Percentiles rank a stretch among this genome's conserved stretches.
phyloP scores from a whole-genome alignment of 2,888 invertebrate genomes.

The Lasioglossum leucozonium region DNA sequence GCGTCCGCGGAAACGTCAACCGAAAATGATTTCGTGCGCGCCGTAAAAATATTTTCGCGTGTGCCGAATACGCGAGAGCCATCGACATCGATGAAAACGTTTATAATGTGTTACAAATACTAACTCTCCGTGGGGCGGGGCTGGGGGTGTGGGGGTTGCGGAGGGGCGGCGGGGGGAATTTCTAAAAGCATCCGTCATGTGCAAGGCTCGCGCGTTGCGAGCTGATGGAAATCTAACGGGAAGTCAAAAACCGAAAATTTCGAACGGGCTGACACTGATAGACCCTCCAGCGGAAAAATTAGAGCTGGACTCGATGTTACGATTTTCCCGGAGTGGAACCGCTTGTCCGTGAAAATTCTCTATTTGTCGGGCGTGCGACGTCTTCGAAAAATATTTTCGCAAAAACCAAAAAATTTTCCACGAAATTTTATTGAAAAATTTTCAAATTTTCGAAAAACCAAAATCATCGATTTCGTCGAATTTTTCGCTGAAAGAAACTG shows the following conservation, averaged over 20 bases:
- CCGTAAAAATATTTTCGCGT: constrained; percentile 28
- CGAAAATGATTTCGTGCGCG: background rate
- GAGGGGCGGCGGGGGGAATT: constrained; percentile 16
- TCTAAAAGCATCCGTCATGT: constrained; percentile 49
- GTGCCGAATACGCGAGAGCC: constrained; percentile 1
- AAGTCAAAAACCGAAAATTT: constrained; percentile 46
- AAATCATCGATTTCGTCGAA: too few relatives aligned
- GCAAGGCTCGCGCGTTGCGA: constrained; percentile 21
- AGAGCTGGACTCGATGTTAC: background rate
- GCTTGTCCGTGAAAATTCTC: background rate
- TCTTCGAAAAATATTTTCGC: too few relatives aligned
- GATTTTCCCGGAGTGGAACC: background rate
- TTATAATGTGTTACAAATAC: constrained; percentile 51
- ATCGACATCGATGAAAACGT: constrained; percentile 42
- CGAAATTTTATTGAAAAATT: too few relatives aligned
- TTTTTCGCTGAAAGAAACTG: too few relatives aligned
- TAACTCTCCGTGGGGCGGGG: too few relatives aligned
- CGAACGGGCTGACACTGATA: constrained; percentile 16
- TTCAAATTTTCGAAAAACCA: too few relatives aligned
- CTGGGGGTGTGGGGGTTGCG: too few relatives aligned
- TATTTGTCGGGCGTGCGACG: background rate
- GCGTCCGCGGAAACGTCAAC: background rate
- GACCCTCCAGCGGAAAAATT: constrained; percentile 23
- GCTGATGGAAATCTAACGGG: constrained; percentile 40
- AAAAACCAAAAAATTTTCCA: too few relatives aligned